Base-by-base conservation (phyloP, 2,113 vertebrate genomes). In the Leptobrachium leishanense region DNA sequence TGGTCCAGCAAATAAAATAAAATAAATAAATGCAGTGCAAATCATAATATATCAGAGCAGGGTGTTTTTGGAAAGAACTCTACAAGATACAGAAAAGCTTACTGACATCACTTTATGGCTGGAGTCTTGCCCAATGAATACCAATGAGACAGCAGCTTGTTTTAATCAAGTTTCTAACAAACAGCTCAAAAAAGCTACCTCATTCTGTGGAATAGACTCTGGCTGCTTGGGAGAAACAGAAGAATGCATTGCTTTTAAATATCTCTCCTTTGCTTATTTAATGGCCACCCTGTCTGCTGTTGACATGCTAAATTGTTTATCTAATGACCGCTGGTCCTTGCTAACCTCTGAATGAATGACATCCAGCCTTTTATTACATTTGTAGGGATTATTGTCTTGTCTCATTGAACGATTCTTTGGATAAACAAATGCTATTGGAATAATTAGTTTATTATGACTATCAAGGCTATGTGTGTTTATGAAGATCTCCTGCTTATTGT, bases 81-180 rank as follows among this genome's bases (percentile, higher is more conserved):
- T 86, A 84, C 85, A 72, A 85, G 81, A 84, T 66, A 83, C 81
- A 71, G 55, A 86, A 88, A 89, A 85, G 81, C 42, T 44, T 73
- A 74, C 83, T 88, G 88, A 88, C 84, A 87, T 89, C 87, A 88
- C 82, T 88, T 83, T 81, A 85, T 74, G 0, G 6, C 77, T 78
- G 81, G 85, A 81, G 77, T 74, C 62, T 80, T 75, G 67, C 69
- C 82, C 82, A 84, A 70, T 50, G 59, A 66, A 86, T 84, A 82
- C 80, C 41, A 75, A 72, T 78, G 84, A 74, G 86, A 84, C 65
- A 68, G 71, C 84, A 88, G 84, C 82, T 85, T 87, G 85, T 89
- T 88, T 82, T 82, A 85, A 84, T 86, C 82, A 85, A 84, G 71
- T 76, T 70, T 73, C 62, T 64, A 82, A 85, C 59, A 85, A n/a